A percentile compares a stretch with the other conserved stretches of the same genome.
Evolutionary conservation across 2,888 invertebrate genomes (phyloP).

Genomic region (Scaptomyza tumidula): DNA sequence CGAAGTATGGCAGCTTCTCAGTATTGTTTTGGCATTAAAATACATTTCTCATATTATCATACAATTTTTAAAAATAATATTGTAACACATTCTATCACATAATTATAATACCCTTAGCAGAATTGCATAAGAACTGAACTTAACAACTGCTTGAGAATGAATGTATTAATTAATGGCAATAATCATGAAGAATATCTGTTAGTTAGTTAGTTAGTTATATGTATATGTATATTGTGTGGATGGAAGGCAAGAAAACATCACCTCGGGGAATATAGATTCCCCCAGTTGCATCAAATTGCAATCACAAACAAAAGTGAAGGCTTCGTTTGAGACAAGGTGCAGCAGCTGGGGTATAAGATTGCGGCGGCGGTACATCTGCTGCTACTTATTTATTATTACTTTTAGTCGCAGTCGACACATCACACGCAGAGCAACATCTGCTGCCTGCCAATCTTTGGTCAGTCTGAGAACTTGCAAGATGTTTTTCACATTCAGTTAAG

Average conservation of each 20-base stretch:
- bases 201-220: background rate
- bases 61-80: too few species aligned
- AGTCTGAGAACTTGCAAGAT: conserved; percentile 51
- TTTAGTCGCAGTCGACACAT: conserved; percentile 10
- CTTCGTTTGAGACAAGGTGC: conserved; percentile 40
- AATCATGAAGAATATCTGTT: conserved; percentile 1
- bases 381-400: conserved; percentile 11
- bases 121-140: too few species aligned
- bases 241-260: conserved; percentile 30
- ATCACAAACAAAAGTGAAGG: conserved; percentile 66
- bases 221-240: conserved; percentile 8
- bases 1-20: too few species aligned
- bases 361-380: conserved; percentile 42
- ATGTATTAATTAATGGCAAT: conserved; percentile 57
- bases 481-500: conserved; percentile 7
- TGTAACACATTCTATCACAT: background rate
- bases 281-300: conserved; percentile 24
- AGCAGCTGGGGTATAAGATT: conserved; percentile 42
- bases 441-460: conserved; percentile 42
- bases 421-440: conserved; percentile 1
- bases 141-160: conserved; percentile 5
- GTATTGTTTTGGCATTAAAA: too few species aligned
- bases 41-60: too few species aligned
- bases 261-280: conserved; percentile 50
- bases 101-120: too few species aligned